Evolutionary conservation across 2,888 invertebrate species (phyloP), one percentile per base, ranked within the genome.

Genomic region (Parnassius mnemosyne): DNA sequence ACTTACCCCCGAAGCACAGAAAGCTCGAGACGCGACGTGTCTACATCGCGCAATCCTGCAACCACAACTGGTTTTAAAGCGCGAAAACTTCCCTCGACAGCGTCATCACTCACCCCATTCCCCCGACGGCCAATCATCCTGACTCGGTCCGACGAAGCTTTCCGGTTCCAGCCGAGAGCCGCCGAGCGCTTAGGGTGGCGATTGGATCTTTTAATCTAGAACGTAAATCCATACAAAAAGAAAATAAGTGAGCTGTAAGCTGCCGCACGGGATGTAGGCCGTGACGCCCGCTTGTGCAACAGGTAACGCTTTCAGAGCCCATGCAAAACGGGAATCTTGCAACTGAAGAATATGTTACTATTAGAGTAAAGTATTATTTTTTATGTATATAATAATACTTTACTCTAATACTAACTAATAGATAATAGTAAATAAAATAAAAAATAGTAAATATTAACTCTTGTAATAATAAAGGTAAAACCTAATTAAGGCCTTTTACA

Each of bases 131-230:
- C 91, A 90, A 91, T 89, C 79, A 73, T 70, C 68, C 67, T 64
- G 64, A 69, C 71, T 69, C 68, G 69, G 69, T 68, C 66, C 69
- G 60, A 63, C 85, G 86, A 83, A 79, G 73, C 76, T 69, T 71
- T 68, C 79, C 91, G 90, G 77, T 67, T 70, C 65, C 70, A 67
- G 68, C 78, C 91, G 91, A 83, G 70, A 65, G 68, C 69, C 67
- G 60, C 81, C 89, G 90, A 88, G 69, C 70, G 71, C 69, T 70
- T 72, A 78, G 86, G 85, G 87, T 86, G 88, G 81, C 81, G 84
- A 89, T 89, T 88, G 85, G 89, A 85, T 89, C 87, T 88, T 89
- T 89, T 91, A 91, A 91, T 90, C 89, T 89, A 85, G 84, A 90
- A 89, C 85, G 87, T 83, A 89, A 92, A 90, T 89, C 90, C 90